Evolutionary conservation across 2,888 invertebrate genomes (phyloP), one percentile per base, ranked within the genome.

Genomic region (Dione vanillae): DNA sequence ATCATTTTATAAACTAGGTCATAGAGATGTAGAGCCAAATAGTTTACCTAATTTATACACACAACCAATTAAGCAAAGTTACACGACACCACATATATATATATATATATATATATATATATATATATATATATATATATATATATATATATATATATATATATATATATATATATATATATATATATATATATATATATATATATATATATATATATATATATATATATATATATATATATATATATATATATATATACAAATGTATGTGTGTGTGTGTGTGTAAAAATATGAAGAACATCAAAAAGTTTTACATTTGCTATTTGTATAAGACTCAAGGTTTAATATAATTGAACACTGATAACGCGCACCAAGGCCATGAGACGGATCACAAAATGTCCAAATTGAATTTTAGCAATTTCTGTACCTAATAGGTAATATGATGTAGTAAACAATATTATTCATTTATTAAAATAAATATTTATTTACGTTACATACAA

Each of bases 241-340:
- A 27, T 27, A 5, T 27, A 27, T 27, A 5, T 27, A 27, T 5
- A 27, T 3, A 27, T 27, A 27, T 27, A 3, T 3, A 27, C n/a
- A n/a, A n/a, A n/a, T n/a, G n/a, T n/a, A n/a, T n/a, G n/a, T n/a
- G n/a, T 43, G 27, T 27, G 43, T 20, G 1, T 20, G 43, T 20
- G n/a, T 27, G 16, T 10, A 49, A 12, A 49, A 35, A 49, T 64
- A 37, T 64, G 5, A n/a, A n/a, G n/a, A 27, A 65, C 40, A 52
- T 41, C 19, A 10, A 37, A 51, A 51, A 65, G 19, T 51, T 37
- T n/a, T 10, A 37, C 37, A 16, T 45, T 56, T 45, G 45, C 43
- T 56, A 66, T 66, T 66, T 66, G 66, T 47, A 56, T 7, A 45
- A 45, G 35, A 6, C 45, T 8, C 66, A 37, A 56, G 56, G 54